phyloP scores from a whole-genome alignment of 2,113 vertebrate species.

The Spilogale gracilis region DNA sequence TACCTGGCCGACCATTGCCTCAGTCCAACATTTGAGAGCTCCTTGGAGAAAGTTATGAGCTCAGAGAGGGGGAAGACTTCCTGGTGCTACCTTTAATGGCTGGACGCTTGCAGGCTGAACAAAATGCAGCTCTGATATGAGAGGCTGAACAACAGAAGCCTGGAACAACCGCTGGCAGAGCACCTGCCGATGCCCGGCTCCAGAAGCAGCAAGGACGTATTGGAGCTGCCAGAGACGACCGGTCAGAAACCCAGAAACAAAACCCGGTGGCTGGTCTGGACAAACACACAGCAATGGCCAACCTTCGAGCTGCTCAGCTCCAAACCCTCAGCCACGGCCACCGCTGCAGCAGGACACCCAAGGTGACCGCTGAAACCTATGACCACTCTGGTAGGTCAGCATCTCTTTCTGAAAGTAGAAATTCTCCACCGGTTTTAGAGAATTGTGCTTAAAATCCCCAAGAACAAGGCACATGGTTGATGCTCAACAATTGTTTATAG shows the following conservation, averaged over 20 bases:
- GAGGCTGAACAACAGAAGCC: background rate
- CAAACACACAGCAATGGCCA: background rate
- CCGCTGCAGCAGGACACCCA: background rate
- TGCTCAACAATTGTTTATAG: background rate
- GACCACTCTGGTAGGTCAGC: too few species aligned
- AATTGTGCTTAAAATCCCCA: background rate
- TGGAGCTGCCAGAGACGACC: background rate
- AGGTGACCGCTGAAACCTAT: background rate
- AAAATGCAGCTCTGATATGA: background rate
- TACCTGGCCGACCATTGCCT: background rate
- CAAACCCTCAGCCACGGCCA: background rate
- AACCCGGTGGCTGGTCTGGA: background rate
- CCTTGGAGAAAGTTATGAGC: background rate
- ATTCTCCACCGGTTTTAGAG: background rate
- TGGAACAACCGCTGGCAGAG: background rate
- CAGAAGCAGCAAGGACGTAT: fast-evolving
- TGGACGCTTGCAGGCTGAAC: background rate
- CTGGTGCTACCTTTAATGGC: background rate
- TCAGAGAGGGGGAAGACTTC: background rate
- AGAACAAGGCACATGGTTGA: background rate
- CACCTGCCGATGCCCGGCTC: fast-evolving
- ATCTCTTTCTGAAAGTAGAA: background rate
- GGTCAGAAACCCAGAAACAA: background rate
- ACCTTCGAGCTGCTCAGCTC: fast-evolving
- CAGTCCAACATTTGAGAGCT: background rate